Percentiles rank a stretch among this genome's conserved stretches.
Conservation (phyloP, 92 coral and sea anemone species). For the Porites rus region DNA sequence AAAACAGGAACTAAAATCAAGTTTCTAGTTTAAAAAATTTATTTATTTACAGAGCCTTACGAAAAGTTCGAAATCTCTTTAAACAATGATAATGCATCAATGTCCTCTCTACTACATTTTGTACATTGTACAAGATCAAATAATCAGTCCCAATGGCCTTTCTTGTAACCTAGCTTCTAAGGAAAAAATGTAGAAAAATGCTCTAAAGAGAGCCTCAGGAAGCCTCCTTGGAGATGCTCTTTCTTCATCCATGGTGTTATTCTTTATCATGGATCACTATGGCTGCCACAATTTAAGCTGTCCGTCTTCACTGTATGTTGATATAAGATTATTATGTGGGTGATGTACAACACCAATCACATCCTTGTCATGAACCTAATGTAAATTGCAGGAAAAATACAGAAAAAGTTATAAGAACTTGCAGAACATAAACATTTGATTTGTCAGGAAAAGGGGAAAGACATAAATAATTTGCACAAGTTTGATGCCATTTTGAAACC, state of each 20-base stretch:
- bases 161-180: too few relatives aligned
- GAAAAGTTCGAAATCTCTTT: not conserved
- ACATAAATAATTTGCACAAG: too few relatives aligned
- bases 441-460: too few relatives aligned
- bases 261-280: slow-evolving; percentile 3
- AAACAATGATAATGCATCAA: not conserved
- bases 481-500: too few relatives aligned
- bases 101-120: not conserved
- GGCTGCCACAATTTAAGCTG: slow-evolving; percentile 98
- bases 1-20: too few relatives aligned
- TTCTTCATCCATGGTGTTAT: not conserved
- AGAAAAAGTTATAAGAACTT: not conserved
- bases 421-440: not conserved
- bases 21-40: not conserved
- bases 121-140: too few relatives aligned
- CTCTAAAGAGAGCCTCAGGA: too few relatives aligned
- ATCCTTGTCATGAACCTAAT: slow-evolving; percentile 96
- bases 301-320: slow-evolving; percentile 98
- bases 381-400: not conserved
- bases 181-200: too few relatives aligned
- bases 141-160: too few relatives aligned
- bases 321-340: slow-evolving; percentile 94
- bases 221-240: not conserved
- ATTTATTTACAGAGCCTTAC: slow-evolving; percentile 4
- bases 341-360: slow-evolving; percentile 98